Base-by-base conservation (phyloP, 2,888 invertebrate species). In the Andrena chrysosceles region DNA sequence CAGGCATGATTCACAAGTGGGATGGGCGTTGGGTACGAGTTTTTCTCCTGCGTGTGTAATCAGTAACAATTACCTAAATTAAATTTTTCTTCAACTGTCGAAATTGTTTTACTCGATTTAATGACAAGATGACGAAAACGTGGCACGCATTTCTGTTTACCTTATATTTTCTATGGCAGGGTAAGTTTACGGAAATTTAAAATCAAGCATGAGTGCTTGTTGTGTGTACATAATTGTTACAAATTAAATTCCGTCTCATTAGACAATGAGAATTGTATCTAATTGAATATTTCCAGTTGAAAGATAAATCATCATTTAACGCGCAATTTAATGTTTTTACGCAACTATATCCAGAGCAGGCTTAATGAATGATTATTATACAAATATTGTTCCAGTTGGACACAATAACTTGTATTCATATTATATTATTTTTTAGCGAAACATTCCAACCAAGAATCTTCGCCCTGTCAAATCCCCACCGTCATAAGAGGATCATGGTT, bases 401-500 rank as follows among this genome's bases (percentile, higher is more conserved):
- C 16, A 4, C 42, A 20, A 54, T 54, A 69, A 35, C 8, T 49
- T 67, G 7, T 1, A 8, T 16, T 31, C n/a, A 29, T 59, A 42
- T 56, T 2, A 7, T 63, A 33, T n/a, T 56, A 31, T 26, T 74
- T 71, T 59, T 33, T 31, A 77, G 88, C 70, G 26, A 23, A 49
- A 42, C 31, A 66, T 48, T 81, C 71, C 7, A 7, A 48, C 31
- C 83, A 87, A 64, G 77, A 85, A 29, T n/a, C 59, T 6, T 1
- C 23, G 2, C 4, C 42, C 42, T 98, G 98, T 93, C 95, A 95
- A 33, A 97, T 98, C 91, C 98, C 98, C 35, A 92, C 96, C 84
- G 96, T 97, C 63, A 94, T 98, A 67, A 95, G 97, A 90, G 98
- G 98, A 80, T 96, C 97, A 48, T 98, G 98, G 98, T 98, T 98